Evolutionary conservation across 2,113 vertebrate species (phyloP).

Genomic region (Arizona elegans): DNA sequence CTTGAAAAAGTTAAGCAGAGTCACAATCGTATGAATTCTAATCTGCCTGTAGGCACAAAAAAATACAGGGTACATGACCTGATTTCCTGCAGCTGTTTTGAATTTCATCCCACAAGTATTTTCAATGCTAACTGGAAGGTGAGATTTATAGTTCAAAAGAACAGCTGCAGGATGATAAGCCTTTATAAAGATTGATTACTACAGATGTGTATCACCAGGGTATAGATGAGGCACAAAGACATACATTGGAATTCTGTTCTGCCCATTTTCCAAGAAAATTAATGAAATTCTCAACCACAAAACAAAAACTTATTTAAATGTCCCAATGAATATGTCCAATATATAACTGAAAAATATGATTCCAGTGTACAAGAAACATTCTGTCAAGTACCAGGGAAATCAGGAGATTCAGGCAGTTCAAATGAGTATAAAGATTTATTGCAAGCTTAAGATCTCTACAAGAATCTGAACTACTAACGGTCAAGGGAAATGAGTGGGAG

Average conservation of each 20-base stretch:
- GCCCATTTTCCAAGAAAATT: background rate
- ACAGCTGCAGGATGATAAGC: background rate
- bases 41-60: background rate
- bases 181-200: background rate
- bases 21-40: background rate
- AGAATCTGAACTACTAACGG: background rate
- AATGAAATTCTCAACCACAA: background rate
- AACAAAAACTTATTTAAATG: background rate
- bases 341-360: background rate
- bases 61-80: background rate
- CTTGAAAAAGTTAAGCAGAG: background rate
- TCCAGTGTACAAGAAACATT: background rate
- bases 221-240: background rate
- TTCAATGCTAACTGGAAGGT: background rate
- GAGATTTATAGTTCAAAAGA: background rate
- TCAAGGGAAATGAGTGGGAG: background rate
- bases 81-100: background rate
- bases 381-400: background rate
- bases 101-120: background rate
- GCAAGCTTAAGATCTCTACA: background rate
- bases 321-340: background rate
- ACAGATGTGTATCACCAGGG: background rate
- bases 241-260: background rate
- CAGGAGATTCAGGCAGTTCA: background rate
- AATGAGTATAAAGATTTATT: background rate